Conservation (phyloP, 2,888 invertebrate genomes). For the Stictocephala bisonia region DNA sequence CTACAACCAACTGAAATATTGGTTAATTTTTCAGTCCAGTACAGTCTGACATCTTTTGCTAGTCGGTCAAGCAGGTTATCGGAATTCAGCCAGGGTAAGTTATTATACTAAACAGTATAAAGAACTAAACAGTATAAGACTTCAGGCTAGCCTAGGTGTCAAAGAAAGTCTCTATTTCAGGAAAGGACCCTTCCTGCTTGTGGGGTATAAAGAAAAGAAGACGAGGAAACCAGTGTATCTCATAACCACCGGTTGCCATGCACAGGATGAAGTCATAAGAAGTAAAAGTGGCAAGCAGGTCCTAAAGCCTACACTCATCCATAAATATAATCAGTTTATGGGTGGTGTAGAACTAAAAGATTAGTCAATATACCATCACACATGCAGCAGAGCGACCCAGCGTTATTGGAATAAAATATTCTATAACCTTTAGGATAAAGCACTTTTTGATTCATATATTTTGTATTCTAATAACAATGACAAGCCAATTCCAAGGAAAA, state of each 20-base stretch:
- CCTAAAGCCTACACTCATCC: conserved; percentile 2
- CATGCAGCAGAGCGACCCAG: neutral
- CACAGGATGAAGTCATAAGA: neutral
- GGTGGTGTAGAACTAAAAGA: conserved; percentile 6
- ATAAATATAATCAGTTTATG: conserved; percentile 13
- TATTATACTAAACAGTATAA: no score
- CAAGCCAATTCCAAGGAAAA: no score
- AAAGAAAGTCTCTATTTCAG: neutral
- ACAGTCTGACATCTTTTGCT: no score
- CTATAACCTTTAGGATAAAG: no score
- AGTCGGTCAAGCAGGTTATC: no score
- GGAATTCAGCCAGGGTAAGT: no score
- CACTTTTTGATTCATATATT: no score
- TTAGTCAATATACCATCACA: neutral
- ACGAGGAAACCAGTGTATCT: conserved; percentile 15
- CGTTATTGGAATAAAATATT: neutral
- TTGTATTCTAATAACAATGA: no score
- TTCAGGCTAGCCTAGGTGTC: no score
- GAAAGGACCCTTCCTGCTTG: conserved; percentile 2
- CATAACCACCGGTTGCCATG: conserved; percentile 23
- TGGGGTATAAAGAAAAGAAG: conserved; percentile 5
- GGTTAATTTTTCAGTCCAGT: no score
- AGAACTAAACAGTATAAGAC: no score
- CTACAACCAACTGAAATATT: no score
- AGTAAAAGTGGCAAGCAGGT: neutral